Conservation (phyloP, 2,113 vertebrate species). For the Onychostoma macrolepis region DNA sequence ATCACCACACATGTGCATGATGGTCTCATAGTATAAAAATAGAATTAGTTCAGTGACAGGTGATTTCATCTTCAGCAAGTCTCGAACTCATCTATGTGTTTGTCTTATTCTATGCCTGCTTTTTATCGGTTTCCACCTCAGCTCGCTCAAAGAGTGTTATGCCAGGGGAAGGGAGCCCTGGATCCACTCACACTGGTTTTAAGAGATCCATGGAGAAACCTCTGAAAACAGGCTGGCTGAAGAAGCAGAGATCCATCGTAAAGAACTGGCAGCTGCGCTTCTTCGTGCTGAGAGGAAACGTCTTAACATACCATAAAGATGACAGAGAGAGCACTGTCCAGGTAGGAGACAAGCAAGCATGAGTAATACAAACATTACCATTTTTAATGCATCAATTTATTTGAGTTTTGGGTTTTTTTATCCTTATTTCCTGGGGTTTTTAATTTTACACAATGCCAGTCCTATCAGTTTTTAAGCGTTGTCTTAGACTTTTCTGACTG, state of each 20-base stretch:
- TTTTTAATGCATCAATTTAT: not conserved
- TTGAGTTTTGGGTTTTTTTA: too few species aligned
- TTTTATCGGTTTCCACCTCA: slow-evolving; percentile 59
- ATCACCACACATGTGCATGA: slow-evolving; percentile 25
- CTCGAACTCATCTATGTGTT: not conserved
- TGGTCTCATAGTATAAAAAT: slow-evolving; percentile 45
- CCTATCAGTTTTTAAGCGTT: not conserved
- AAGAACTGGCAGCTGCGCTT: slow-evolving; percentile 95
- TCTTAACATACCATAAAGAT: slow-evolving; percentile 91
- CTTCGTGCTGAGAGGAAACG: slow-evolving; percentile 87
- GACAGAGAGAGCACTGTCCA: slow-evolving; percentile 86
- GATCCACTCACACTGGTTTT: slow-evolving; percentile 50
- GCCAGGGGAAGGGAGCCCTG: slow-evolving; percentile 73
- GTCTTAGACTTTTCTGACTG: not conserved
- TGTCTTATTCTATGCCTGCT: not conserved
- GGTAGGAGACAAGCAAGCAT: slow-evolving; percentile 70
- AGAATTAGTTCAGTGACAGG: not conserved
- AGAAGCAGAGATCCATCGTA: slow-evolving; percentile 91
- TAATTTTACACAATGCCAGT: not conserved
- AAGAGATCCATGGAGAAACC: slow-evolving; percentile 81
- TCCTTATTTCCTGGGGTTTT: not conserved
- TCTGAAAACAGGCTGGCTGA: slow-evolving; percentile 91
- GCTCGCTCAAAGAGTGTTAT: slow-evolving; percentile 90
- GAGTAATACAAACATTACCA: not conserved
- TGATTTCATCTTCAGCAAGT: not conserved